Base-by-base conservation (phyloP, 2,113 vertebrate genomes). In the Ranitomeya variabilis region DNA sequence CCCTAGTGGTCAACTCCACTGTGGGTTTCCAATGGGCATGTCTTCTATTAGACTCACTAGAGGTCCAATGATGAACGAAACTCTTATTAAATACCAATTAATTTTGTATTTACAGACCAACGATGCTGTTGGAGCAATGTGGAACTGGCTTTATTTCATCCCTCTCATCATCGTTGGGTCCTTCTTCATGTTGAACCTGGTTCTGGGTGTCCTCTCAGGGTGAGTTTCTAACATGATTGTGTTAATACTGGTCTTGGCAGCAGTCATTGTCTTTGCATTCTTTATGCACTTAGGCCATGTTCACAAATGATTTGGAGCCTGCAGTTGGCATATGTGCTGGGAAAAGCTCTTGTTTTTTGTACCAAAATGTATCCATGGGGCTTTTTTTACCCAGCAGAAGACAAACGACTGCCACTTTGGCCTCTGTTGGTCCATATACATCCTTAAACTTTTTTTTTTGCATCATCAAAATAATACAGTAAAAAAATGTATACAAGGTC, bases 131-230 rank as follows among this genome's bases (percentile, higher is more conserved):
- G 98, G 98, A 80, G 97, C 98, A 91, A 97, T 96, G 78, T 99
- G 98, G 97, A 98, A 93, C 90, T 99, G 97, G 97, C 94, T 98
- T 64, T 99, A 98, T 93, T 99, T 99, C 94, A 96, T 99, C 91
- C 97, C 97, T 0, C 97, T 99, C 92, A 99, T 98, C 95, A 97
- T 99, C 95, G 97, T 99, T 0, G 97, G 97, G 78, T 99, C 97
- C 86, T 99, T 98, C 95, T 98, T 98, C 94, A 98, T 99, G 97
- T 96, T 98, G 91, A 99, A 98, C 94, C 93, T 99, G 94, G 97
- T 98, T 82, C 95, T 98, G 87, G 97, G 97, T 0, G 97, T 99
- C 90, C 93, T 99, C 0, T 98, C 97, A 1, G 97, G 97, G 97
- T 99, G 94, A 97, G 97, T 13, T 16, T 79, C 2, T 21, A 69